Conservation (phyloP, 1,140 invertebrate species). For the Lysiphlebus fabarum region DNA sequence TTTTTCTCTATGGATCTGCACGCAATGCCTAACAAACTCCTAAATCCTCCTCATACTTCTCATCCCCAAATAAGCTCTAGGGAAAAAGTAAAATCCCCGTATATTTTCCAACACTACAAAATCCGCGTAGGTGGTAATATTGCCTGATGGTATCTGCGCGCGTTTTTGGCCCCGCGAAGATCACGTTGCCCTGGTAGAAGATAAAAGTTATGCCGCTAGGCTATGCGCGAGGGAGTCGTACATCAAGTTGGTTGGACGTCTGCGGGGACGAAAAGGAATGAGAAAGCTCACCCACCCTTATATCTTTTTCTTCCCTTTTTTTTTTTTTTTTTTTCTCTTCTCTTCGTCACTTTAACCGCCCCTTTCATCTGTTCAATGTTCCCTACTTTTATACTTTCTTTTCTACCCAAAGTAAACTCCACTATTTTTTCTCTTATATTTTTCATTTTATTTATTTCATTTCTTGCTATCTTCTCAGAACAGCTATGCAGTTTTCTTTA, state of each 20-base stretch:
- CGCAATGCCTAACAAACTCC: not conserved
- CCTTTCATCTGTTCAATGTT: slow-evolving; percentile 18
- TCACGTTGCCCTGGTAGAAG: slow-evolving; percentile 47
- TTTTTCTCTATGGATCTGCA: too few species aligned
- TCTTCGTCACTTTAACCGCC: slow-evolving; percentile 32
- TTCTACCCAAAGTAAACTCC: not conserved
- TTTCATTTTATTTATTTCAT: slow-evolving; percentile 24
- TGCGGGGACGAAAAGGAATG: slow-evolving; percentile 50
- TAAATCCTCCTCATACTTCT: not conserved
- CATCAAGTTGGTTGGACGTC: slow-evolving; percentile 49
- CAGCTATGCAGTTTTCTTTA: slow-evolving; percentile 31
- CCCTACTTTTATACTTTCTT: slow-evolving; percentile 17
- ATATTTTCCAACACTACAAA: slow-evolving; percentile 30
- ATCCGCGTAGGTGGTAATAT: slow-evolving; percentile 31
- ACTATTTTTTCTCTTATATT: slow-evolving; percentile 6
- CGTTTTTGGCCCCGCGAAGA: slow-evolving; percentile 30
- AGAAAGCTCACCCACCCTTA: slow-evolving; percentile 32
- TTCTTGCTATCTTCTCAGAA: slow-evolving; percentile 40
- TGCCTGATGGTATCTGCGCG: slow-evolving; percentile 30
- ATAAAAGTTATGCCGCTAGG: slow-evolving; percentile 53
- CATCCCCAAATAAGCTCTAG: not conserved
- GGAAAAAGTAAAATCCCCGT: slow-evolving; percentile 20
- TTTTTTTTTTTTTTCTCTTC: slow-evolving; percentile 29
- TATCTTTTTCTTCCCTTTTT: slow-evolving; percentile 24
- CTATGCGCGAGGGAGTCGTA: slow-evolving; percentile 56